Evolutionary conservation across 2,888 invertebrate species (phyloP).

Genomic region (Harpalus rufipes): DNA sequence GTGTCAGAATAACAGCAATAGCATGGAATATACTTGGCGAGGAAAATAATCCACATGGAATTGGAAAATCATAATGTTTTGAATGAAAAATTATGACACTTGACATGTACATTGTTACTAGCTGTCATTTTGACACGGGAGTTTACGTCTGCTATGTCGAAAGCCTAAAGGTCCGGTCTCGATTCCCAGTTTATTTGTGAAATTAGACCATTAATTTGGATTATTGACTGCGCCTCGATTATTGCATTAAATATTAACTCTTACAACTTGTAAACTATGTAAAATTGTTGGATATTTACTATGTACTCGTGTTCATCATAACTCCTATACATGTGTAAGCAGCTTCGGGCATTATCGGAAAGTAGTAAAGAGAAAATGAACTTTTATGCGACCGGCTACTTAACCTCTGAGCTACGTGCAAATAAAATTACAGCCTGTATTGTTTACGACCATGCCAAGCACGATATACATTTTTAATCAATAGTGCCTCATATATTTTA

Average conservation of each 20-base stretch:
- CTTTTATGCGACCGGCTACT: neutral
- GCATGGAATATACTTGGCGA: too few species aligned
- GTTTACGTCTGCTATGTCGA: too few species aligned
- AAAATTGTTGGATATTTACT: neutral
- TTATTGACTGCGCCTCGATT: neutral
- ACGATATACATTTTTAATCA: constrained; percentile 3
- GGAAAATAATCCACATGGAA: too few species aligned
- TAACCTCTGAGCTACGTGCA: neutral
- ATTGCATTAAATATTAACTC: neutral
- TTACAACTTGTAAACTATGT: neutral
- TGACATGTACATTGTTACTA: too few species aligned
- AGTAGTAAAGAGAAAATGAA: constrained; percentile 3
- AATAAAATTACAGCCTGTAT: neutral
- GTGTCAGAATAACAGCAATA: too few species aligned
- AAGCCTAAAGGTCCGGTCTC: too few species aligned
- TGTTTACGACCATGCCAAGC: neutral
- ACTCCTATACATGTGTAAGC: neutral
- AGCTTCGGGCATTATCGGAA: neutral
- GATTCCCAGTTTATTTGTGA: too few species aligned
- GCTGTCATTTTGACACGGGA: too few species aligned
- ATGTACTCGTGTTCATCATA: neutral
- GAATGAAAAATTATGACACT: too few species aligned
- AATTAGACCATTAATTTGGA: too few species aligned
- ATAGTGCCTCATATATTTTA: neutral
- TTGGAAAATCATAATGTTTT: too few species aligned